Percentiles rank a stretch among this genome's conserved stretches.
Conservation (phyloP, 2,113 vertebrate genomes). For the Archocentrus centrarchus region DNA sequence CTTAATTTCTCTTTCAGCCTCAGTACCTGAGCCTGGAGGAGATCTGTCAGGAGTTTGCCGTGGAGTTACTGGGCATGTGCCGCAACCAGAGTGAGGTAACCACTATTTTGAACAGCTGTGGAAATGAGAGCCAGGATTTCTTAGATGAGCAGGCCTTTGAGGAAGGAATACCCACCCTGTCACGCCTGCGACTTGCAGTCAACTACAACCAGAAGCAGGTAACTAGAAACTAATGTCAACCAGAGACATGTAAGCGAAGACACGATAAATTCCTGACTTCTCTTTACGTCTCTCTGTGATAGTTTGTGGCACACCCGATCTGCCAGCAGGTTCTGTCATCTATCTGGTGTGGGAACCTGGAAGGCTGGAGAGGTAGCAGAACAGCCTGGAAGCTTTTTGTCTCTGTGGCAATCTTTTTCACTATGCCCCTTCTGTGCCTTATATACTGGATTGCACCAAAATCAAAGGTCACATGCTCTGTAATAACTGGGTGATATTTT, state of each 20-base stretch:
- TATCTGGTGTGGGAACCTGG: slow-evolving; percentile 89
- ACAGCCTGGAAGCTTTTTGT: slow-evolving; percentile 87
- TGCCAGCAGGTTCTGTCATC: slow-evolving; percentile 94
- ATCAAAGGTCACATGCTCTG: slow-evolving; percentile 80
- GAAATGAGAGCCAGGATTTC: slow-evolving; percentile 77
- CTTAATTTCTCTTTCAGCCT: slow-evolving; percentile 75
- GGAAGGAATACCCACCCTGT: slow-evolving; percentile 90
- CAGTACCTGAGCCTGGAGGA: slow-evolving; percentile 88
- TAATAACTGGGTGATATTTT: background rate
- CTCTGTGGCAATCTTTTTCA: slow-evolving; percentile 86
- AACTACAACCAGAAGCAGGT: slow-evolving; percentile 92
- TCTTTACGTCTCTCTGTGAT: slow-evolving; percentile 8
- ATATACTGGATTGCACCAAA: slow-evolving; percentile 90
- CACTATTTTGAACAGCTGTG: slow-evolving; percentile 86
- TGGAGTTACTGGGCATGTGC: slow-evolving; percentile 92
- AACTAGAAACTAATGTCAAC: background rate
- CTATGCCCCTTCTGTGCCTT: slow-evolving; percentile 89
- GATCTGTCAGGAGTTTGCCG: slow-evolving; percentile 88
- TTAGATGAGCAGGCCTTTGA: slow-evolving; percentile 85
- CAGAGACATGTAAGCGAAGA: background rate
- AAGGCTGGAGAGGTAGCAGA: slow-evolving; percentile 89
- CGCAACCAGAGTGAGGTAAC: slow-evolving; percentile 92
- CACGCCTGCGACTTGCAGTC: slow-evolving; percentile 87
- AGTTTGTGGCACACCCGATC: slow-evolving; percentile 93
- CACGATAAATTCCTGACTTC: background rate